These are phyloP conservation scores for Eulithis testata DNA, from an alignment of 2,888 invertebrate species.

Conservation along the genomic window DNA sequence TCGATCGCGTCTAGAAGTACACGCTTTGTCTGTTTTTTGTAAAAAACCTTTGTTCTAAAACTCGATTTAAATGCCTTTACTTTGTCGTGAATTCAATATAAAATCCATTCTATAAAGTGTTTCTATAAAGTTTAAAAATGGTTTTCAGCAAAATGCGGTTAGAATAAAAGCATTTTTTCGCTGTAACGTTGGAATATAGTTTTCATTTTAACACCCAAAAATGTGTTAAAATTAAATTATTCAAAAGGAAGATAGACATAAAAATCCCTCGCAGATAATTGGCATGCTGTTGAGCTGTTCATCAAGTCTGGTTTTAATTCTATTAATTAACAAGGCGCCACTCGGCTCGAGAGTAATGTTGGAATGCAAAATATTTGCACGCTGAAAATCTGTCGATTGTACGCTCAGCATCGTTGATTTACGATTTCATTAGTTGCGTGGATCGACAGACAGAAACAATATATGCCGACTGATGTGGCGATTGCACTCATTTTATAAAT, in stretches of 20 bases:
- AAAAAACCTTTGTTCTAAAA: constrained; percentile 1
- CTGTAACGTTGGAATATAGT: not conserved
- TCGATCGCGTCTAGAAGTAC: too few relatives aligned
- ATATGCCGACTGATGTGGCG: constrained; percentile 57
- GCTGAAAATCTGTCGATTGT: constrained; percentile 70
- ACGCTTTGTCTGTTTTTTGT: too few relatives aligned
- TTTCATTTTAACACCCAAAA: constrained; percentile 14
- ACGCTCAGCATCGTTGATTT: constrained; percentile 72
- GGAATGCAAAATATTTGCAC: constrained; percentile 67
- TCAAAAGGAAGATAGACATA: constrained; percentile 18
- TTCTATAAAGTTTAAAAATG: constrained; percentile 2
- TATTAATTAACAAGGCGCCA: constrained; percentile 70
- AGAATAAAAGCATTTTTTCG: not conserved
- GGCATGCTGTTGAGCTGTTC: constrained; percentile 56
- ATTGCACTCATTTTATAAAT: constrained; percentile 46
- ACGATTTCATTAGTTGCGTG: constrained; percentile 77
- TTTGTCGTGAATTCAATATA: constrained; percentile 16
- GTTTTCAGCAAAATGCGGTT: constrained; percentile 10
- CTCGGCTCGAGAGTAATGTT: constrained; percentile 60
- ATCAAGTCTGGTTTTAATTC: constrained; percentile 66
- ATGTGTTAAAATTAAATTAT: too few relatives aligned
- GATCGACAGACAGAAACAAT: constrained; percentile 61
- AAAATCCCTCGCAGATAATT: constrained; percentile 49
- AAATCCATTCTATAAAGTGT: constrained; percentile 10
- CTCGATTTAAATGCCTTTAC: constrained; percentile 2